phyloP scores from a whole-genome alignment of 2,113 vertebrate species.

The Donacobius atricapilla region DNA sequence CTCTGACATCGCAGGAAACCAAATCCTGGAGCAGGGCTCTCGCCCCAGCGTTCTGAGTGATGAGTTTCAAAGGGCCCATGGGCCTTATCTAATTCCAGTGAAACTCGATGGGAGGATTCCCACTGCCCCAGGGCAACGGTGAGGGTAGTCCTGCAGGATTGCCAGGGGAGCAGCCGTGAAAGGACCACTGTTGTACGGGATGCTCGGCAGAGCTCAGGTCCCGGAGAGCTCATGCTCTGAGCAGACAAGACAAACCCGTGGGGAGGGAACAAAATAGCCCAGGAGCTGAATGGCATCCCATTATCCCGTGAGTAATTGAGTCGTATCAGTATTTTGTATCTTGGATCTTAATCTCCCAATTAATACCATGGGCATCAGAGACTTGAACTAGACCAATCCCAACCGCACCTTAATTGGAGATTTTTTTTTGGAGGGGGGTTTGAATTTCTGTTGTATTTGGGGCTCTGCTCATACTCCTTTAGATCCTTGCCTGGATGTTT shows the following conservation, averaged over 20 bases:
- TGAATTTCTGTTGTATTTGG: neutral
- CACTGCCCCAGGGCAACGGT: neutral
- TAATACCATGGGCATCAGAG: neutral
- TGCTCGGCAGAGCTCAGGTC: neutral
- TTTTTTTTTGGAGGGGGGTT: neutral
- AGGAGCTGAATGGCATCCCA: constrained; percentile 1
- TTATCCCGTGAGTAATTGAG: neutral
- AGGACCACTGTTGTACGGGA: constrained; percentile 10
- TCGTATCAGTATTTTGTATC: constrained; percentile 28
- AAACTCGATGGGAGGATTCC: neutral
- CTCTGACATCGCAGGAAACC: constrained; percentile 41
- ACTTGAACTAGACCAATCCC: neutral
- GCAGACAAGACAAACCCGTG: constrained; percentile 38
- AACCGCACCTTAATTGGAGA: neutral
- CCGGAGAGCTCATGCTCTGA: neutral
- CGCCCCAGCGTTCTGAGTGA: neutral
- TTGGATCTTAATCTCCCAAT: constrained; percentile 21
- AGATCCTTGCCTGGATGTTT: neutral
- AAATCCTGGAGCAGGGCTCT: neutral
- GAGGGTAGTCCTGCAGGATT: neutral
- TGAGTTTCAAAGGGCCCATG: constrained; percentile 20
- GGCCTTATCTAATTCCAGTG: constrained; percentile 27
- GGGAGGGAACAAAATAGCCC: constrained; percentile 42
- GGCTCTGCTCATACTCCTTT: neutral
- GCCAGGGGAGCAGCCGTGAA: neutral